A percentile compares a stretch with the other conserved stretches of the same genome.
phyloP scores from a whole-genome alignment of 1,140 invertebrate genomes.

The Bombus consobrinus region DNA sequence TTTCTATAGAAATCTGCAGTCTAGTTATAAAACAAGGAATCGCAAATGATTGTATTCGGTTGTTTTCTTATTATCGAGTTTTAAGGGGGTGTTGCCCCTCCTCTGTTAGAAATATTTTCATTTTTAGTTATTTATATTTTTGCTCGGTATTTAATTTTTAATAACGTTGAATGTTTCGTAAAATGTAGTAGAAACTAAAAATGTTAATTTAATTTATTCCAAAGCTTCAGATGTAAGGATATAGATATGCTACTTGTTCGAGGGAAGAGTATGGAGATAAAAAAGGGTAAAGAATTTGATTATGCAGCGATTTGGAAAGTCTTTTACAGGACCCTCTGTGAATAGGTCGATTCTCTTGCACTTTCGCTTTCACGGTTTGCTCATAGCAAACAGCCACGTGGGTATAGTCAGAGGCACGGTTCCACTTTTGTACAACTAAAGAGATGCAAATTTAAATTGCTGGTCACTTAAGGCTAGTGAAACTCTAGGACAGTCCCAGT shows the following conservation, averaged over 20 bases:
- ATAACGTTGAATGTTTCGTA: background rate
- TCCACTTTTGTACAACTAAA: background rate
- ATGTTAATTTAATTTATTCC: background rate
- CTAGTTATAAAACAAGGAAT: background rate
- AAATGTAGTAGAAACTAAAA: background rate
- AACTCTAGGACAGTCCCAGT: background rate
- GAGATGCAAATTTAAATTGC: constrained; percentile 13
- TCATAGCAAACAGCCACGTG: background rate
- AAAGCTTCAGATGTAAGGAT: background rate
- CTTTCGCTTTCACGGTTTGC: constrained; percentile 19
- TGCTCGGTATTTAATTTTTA: too few species aligned
- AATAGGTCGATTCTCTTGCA: background rate
- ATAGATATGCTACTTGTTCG: background rate
- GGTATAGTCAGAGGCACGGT: background rate
- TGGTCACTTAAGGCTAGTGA: background rate
- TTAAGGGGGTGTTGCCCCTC: background rate
- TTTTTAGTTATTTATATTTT: too few species aligned
- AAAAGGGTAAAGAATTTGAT: background rate
- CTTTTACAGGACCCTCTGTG: background rate
- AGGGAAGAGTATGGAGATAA: background rate
- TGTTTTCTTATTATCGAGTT: background rate
- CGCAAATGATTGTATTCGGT: background rate
- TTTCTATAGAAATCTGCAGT: background rate
- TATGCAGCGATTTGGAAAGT: constrained; percentile 12
- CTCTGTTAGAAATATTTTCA: too few species aligned